Base-by-base conservation (phyloP, 2,888 invertebrate species). In the Euclidia mi region DNA sequence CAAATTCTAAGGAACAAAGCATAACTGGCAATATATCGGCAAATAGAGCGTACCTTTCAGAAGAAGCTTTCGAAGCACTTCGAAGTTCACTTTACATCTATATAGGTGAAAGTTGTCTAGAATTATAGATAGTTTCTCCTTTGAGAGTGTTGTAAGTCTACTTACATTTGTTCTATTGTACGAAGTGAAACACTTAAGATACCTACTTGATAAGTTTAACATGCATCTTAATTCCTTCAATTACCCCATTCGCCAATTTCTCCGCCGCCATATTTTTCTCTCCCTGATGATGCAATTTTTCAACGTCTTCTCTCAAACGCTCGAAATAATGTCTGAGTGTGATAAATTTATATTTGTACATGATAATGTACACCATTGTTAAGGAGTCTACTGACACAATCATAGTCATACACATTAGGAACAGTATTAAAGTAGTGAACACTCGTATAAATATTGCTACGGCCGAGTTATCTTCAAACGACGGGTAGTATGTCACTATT, bases 311-410 rank as follows among this genome's bases (percentile, higher is more conserved):
- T 44, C 78, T 76, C 35, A 94, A 59, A 4, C 76, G 79, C 58
- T 89, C 88, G 15, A 94, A 92, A 62, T 92, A 93, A 32, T 82
- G 65, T 56, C 85, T 81, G 28, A 94, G 56, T 0, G 91, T 88
- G n/a, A 92, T 88, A 34, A 92, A 88, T 65, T 94, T 94, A 56
- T 92, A 92, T 57, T 92, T 92, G 51, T 84, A 89, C 73, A 91
- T 88, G 6, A 93, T 90, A 10, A 94, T 72, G 46, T 87, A 84
- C 1, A 82, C 68, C 80, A 94, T 82, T 0, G 88, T 86, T 31
- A 87, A 85, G 1, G 81, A 65, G 51, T 94, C 94, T 0, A 89
- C 84, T 0, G 85, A 79, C n/a, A 90, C 53, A 1, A 90, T 89
- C 92, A 94, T 92, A 0, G 82, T 84, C 11, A 87, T 31, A 83